Evolutionary conservation across 2,113 vertebrate species (phyloP).

Genomic region (Limnothrissa miodon): DNA sequence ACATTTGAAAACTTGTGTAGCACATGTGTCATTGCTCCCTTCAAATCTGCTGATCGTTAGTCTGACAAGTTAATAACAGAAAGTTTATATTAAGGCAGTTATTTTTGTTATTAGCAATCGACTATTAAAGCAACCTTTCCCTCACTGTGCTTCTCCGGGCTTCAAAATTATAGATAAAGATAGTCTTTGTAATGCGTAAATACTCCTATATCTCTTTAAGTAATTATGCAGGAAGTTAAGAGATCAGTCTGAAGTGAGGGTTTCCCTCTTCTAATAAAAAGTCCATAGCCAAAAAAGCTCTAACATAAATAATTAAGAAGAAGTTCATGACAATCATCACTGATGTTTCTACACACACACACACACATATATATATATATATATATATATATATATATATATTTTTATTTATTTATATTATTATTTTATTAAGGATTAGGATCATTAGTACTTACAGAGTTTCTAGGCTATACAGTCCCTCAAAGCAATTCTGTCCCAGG

Average conservation of each 20-base stretch:
- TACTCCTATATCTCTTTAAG: neutral
- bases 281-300: neutral
- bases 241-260: neutral
- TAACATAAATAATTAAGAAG: neutral
- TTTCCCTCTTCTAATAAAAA: neutral
- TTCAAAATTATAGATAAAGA: neutral
- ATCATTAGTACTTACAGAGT: conserved; percentile 84
- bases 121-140: neutral
- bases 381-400: no score
- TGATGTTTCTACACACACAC: conserved; percentile 18
- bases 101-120: neutral
- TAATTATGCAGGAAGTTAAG: neutral
- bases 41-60: neutral
- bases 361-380: no score
- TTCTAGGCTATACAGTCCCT: conserved; percentile 88
- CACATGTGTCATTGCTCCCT: neutral
- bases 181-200: neutral
- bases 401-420: no score
- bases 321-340: conserved; percentile 24
- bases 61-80: no score
- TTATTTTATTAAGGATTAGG: neutral
- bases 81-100: neutral
- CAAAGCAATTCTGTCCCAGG: conserved; percentile 85
- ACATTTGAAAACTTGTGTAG: neutral
- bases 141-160: neutral